phyloP scores from a whole-genome alignment of 2,888 invertebrate species.

The Lycophotia porphyrea region DNA sequence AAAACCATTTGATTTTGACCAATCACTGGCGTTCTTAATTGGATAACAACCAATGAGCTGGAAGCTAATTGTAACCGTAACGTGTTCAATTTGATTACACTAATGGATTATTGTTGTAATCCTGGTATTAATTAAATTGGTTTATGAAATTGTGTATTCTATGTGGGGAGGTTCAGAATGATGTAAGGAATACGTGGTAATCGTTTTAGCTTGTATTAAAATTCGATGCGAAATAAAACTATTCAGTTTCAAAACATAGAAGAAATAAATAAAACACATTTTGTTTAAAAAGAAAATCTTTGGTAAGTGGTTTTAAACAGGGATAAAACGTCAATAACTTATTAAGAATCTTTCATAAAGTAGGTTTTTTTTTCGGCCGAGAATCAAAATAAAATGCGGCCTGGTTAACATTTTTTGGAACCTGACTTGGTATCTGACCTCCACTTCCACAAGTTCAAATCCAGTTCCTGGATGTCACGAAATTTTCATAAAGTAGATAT shows the following conservation, averaged over 20 bases:
- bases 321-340: too few relatives aligned
- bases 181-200: too few relatives aligned
- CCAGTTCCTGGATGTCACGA: too few relatives aligned
- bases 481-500: too few relatives aligned
- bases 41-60: constrained; percentile 42
- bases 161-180: too few relatives aligned
- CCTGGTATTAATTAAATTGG: constrained; percentile 29
- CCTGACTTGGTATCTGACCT: too few relatives aligned
- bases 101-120: constrained; percentile 36
- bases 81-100: constrained; percentile 44
- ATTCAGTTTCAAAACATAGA: not conserved
- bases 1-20: constrained; percentile 55
- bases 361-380: too few relatives aligned
- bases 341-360: too few relatives aligned
- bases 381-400: too few relatives aligned
- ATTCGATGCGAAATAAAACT: not conserved
- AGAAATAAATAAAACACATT: not conserved
- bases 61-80: constrained; percentile 40
- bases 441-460: too few relatives aligned
- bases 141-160: not conserved
- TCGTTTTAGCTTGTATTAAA: not conserved
- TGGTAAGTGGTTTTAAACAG: not conserved
- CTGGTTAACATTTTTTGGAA: too few relatives aligned
- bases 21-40: constrained; percentile 53
- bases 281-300: not conserved